Base-by-base conservation (phyloP, 2,888 invertebrate species). In the Monoplex corrugatus region DNA sequence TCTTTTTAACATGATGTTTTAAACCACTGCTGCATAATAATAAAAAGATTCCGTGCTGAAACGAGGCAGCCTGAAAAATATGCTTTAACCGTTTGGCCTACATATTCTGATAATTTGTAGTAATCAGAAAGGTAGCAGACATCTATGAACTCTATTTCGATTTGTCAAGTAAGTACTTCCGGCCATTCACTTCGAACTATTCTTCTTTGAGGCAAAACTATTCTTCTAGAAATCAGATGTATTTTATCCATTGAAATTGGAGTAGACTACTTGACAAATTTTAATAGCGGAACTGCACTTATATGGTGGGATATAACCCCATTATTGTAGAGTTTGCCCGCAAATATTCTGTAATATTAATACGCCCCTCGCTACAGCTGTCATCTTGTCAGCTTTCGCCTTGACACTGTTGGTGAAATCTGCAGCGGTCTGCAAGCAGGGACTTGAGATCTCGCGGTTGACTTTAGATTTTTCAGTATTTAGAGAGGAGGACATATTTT, bases 361-460 rank as follows among this genome's bases (percentile, higher is more conserved):
- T 93, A 75, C 93, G 93, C 92, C 90, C 94, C 92, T 94, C 94
- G 93, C 92, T 94, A 95, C 94, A 94, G 94, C 94, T 94, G 94
- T 95, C 95, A 95, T 95, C 92, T 95, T 95, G n/a, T n/a, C n/a
- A n/a, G n/a, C n/a, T n/a, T n/a, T n/a, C n/a, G n/a, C n/a, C n/a
- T n/a, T n/a, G n/a, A n/a, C n/a, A n/a, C n/a, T n/a, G n/a, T n/a
- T n/a, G n/a, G n/a, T n/a, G n/a, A n/a, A n/a, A n/a, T 50, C 95
- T 91, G 92, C 90, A 44, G 32, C 85, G 38, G 50, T 50, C 16
- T 13, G 50, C 10, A 50, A 50, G 50, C n/a, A n/a, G n/a, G n/a
- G n/a, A n/a, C n/a, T n/a, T n/a, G n/a, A n/a, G n/a, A n/a, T n/a
- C n/a, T 13, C n/a, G n/a, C n/a, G n/a, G n/a, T n/a, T n/a, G 13